These are phyloP conservation scores for Hypocryptadius cinnamomeus DNA, from an alignment of 2,113 vertebrate genomes.

Conservation along the genomic window DNA sequence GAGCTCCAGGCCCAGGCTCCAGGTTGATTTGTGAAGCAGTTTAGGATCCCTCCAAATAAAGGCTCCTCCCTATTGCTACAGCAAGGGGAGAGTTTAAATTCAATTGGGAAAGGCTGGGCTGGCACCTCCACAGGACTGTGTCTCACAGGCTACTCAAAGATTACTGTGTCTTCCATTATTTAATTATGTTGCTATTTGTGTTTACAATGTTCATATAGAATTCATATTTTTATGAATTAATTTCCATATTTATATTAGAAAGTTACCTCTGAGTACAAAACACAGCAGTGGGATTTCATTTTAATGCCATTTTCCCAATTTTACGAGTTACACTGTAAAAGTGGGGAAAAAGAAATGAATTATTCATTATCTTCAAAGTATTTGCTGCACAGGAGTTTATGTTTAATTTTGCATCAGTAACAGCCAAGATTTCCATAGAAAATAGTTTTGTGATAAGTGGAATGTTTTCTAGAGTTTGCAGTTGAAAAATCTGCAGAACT, in stretches of 20 bases:
- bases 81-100: not conserved
- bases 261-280: not conserved
- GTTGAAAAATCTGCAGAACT: not conserved
- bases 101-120: not conserved
- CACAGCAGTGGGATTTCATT: not conserved
- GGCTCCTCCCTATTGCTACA: not conserved
- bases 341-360: not conserved
- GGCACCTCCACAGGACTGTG: not conserved
- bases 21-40: not conserved
- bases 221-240: not conserved
- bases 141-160: not conserved
- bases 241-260: not conserved
- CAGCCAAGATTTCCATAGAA: not conserved
- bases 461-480: not conserved
- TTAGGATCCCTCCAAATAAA: not conserved
- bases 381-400: not conserved
- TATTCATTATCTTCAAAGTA: not conserved
- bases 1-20: not conserved
- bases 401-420: not conserved
- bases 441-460: not conserved
- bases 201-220: not conserved
- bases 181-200: not conserved
- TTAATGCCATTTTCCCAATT: not conserved
- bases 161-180: not conserved
- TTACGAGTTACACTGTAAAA: not conserved